Conservation (phyloP, 1,140 invertebrate species). For the Dryas iulia region DNA sequence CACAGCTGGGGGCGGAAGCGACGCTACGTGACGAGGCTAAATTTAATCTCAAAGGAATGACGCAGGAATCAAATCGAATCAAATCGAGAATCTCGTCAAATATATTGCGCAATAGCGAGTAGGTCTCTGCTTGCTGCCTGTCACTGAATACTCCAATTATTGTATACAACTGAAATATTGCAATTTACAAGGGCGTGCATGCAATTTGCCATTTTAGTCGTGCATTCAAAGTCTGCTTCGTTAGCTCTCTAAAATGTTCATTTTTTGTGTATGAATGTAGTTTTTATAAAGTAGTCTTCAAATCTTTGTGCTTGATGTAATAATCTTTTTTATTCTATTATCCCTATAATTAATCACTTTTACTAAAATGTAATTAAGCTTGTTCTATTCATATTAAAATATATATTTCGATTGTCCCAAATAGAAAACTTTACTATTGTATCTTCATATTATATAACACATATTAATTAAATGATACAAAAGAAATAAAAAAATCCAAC, state of each 20-base stretch:
- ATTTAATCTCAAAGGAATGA: slow-evolving; percentile 50
- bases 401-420: not conserved
- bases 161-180: not conserved
- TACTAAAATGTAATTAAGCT: not conserved
- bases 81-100: slow-evolving; percentile 37
- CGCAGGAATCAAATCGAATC: slow-evolving; percentile 25
- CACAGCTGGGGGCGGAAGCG: slow-evolving; percentile 36
- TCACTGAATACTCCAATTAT: slow-evolving; percentile 1
- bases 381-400: not conserved
- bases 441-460: not conserved
- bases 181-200: not conserved
- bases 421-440: not conserved
- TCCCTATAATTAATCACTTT: not conserved
- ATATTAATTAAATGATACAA: not conserved
- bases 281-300: not conserved
- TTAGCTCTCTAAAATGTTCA: not conserved
- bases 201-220: not conserved
- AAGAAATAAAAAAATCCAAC: not conserved
- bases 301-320: not conserved
- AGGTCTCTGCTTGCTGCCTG: not conserved
- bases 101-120: slow-evolving; percentile 13
- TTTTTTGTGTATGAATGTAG: not conserved
- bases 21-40: slow-evolving; percentile 46
- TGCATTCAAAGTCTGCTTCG: not conserved
- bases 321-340: not conserved